A percentile compares a stretch with the other conserved stretches of the same genome.
Conservation (phyloP, 2,888 invertebrate genomes). For the Hypena proboscidalis region DNA sequence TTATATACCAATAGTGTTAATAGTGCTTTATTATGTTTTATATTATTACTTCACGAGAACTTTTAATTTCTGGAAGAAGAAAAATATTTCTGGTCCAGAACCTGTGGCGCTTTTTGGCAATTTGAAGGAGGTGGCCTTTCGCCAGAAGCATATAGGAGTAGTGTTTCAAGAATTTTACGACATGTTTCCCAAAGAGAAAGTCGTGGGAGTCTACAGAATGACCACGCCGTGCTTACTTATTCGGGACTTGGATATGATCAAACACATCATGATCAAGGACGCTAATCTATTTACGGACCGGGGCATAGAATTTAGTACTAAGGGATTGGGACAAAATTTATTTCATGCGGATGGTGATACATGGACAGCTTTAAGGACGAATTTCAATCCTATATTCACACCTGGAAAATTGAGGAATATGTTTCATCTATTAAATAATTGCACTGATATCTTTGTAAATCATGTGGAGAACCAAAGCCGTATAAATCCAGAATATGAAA, state of each 20-base stretch:
- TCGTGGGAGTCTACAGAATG: conserved; percentile 55
- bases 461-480: conserved; percentile 31
- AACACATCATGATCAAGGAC: no score
- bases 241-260: conserved; percentile 1
- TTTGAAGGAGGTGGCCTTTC: conserved; percentile 42
- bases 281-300: neutral
- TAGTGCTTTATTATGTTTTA: conserved; percentile 21
- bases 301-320: neutral
- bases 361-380: conserved; percentile 30
- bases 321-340: conserved; percentile 1
- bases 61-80: conserved; percentile 58
- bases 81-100: conserved; percentile 50
- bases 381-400: conserved; percentile 59
- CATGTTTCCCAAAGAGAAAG: conserved; percentile 54
- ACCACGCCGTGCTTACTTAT: conserved; percentile 6
- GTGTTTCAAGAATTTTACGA: conserved; percentile 51
- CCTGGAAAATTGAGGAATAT: conserved; percentile 59
- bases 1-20: conserved; percentile 19
- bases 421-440: conserved; percentile 51
- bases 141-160: conserved; percentile 36
- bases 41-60: conserved; percentile 55
- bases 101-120: conserved; percentile 58
- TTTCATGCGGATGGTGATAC: neutral
- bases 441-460: conserved; percentile 45
- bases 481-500: conserved; percentile 37